A percentile compares a stretch with the other conserved stretches of the same genome.
phyloP scores from a whole-genome alignment of 2,113 vertebrate genomes.

The Xiphorhynchus elegans region DNA sequence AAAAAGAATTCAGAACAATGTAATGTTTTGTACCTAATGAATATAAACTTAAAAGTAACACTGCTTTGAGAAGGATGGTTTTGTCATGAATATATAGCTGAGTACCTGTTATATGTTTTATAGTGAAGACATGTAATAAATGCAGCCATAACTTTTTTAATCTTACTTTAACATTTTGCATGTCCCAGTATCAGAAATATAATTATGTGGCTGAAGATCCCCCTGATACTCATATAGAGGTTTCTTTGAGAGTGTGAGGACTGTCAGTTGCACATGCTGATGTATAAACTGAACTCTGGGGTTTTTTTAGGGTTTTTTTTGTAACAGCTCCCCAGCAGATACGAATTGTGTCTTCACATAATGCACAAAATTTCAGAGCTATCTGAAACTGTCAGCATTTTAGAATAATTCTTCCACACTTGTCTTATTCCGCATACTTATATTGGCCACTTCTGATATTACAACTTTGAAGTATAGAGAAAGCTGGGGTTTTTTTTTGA shows the following conservation, averaged over 20 bases:
- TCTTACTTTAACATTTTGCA: neutral
- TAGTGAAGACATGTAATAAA: neutral
- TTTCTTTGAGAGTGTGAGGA: neutral
- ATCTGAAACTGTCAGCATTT: neutral
- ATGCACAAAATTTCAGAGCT: neutral
- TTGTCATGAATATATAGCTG: neutral
- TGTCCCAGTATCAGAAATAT: neutral
- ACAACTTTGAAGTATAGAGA: neutral
- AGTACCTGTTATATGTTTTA: neutral
- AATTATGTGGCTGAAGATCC: neutral
- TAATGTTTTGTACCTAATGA: neutral
- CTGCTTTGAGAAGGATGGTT: neutral
- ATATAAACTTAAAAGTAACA: neutral
- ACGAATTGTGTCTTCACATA: neutral
- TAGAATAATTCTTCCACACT: neutral
- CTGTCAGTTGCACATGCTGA: neutral
- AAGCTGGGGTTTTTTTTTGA: neutral
- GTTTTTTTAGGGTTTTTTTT: fast-evolving
- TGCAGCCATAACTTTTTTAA: neutral
- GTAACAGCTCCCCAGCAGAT: neutral
- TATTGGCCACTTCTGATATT: neutral
- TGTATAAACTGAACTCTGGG: neutral
- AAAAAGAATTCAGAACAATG: neutral
- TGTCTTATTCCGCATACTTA: neutral
- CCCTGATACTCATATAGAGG: neutral